Conservation (phyloP, 2,888 invertebrate species). For the Harpagoxenus sublaevis region DNA sequence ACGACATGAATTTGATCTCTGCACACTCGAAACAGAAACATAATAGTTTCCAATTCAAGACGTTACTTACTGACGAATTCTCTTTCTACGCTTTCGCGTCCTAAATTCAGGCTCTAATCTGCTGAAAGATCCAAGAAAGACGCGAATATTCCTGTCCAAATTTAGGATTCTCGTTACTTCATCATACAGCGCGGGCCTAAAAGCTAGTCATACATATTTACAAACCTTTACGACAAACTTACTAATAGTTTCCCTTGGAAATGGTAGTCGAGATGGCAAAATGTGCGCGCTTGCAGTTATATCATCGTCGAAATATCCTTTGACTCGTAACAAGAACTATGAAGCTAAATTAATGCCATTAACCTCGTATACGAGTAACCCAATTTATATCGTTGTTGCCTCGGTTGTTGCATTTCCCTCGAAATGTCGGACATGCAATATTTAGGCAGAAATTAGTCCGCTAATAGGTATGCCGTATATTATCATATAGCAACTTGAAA, state of each 20-base stretch:
- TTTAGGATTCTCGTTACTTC: conserved; percentile 43
- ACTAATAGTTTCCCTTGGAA: conserved; percentile 48
- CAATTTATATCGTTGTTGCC: conserved; percentile 49
- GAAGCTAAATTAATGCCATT: conserved; percentile 61
- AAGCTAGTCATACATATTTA: conserved; percentile 55
- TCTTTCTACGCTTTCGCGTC: conserved; percentile 8
- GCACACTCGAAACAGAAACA: background rate
- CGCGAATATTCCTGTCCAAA: conserved; percentile 42
- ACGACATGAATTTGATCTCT: conserved; percentile 16
- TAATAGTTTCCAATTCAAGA: conserved; percentile 27
- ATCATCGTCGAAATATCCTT: conserved; percentile 53
- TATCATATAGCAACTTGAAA: conserved; percentile 13
- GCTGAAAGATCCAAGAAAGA: conserved; percentile 43
- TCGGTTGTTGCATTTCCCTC: conserved; percentile 43
- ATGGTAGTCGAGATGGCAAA: conserved; percentile 48
- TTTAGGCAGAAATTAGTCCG: conserved; percentile 61
- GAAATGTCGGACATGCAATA: conserved; percentile 48
- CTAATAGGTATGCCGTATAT: conserved; percentile 14
- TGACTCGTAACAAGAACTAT: conserved; percentile 55
- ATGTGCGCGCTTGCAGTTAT: conserved; percentile 51
- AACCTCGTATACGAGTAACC: conserved; percentile 63
- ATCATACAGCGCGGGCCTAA: no score
- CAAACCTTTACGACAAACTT: conserved; percentile 51
- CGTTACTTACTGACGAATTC: conserved; percentile 25
- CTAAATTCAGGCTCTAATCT: conserved; percentile 41